A percentile compares a stretch with the other conserved stretches of the same genome.
Conservation (phyloP, 2,113 vertebrate genomes). For the Colaptes auratus region DNA sequence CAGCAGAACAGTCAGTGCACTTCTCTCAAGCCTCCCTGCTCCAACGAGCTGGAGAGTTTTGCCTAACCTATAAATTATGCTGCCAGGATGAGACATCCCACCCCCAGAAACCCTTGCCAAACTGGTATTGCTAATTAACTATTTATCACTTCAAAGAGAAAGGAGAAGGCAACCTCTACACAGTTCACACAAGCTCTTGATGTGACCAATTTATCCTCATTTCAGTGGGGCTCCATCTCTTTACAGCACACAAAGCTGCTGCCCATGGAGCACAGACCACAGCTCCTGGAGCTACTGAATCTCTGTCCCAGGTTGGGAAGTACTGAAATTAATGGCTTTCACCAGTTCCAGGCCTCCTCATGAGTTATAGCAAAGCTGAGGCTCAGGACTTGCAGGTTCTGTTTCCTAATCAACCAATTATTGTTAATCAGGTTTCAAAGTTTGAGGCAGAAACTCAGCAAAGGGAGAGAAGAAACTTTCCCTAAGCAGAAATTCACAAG, state of each 20-base stretch:
- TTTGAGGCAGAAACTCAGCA: not conserved
- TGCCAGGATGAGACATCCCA: not conserved
- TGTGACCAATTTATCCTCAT: not conserved
- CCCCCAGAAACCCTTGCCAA: not conserved
- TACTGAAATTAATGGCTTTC: fast-evolving
- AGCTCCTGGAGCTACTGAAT: not conserved
- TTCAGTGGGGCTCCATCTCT: not conserved
- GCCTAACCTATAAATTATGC: not conserved
- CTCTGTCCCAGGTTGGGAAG: not conserved
- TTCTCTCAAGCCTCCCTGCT: not conserved
- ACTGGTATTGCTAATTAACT: not conserved
- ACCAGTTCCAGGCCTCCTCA: not conserved
- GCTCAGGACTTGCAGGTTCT: not conserved
- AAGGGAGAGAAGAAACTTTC: not conserved
- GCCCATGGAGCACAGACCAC: not conserved
- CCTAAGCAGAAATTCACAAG: fast-evolving
- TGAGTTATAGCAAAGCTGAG: not conserved
- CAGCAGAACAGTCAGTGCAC: not conserved
- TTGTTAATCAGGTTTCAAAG: not conserved
- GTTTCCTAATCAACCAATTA: not conserved
- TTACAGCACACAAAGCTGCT: fast-evolving
- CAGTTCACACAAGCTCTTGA: not conserved
- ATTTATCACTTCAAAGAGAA: not conserved
- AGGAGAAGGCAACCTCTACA: not conserved
- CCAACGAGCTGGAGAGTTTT: not conserved